Conservation (phyloP, 2,113 vertebrate genomes). For the Zapus hudsonius region DNA sequence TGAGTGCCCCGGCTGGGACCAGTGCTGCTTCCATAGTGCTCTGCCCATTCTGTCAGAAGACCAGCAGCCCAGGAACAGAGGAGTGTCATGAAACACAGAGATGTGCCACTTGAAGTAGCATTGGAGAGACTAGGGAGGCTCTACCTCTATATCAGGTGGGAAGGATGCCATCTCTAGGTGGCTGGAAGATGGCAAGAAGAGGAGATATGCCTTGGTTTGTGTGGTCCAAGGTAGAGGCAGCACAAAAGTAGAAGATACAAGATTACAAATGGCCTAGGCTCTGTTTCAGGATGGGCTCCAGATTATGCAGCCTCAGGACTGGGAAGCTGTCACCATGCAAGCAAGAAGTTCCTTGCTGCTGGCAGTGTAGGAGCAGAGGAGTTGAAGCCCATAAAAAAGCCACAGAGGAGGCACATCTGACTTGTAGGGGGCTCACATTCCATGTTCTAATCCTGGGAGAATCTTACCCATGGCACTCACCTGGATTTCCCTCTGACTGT, state of each 20-base stretch:
- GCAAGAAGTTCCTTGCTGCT: background rate
- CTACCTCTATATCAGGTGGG: background rate
- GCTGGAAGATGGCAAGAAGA: background rate
- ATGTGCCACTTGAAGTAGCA: fast-evolving
- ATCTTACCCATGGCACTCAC: background rate
- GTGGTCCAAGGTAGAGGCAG: background rate
- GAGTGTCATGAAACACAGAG: background rate
- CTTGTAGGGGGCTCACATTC: background rate
- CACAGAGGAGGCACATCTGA: background rate
- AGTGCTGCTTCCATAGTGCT: background rate
- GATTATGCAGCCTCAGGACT: no score
- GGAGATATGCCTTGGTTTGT: background rate
- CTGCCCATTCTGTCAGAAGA: background rate
- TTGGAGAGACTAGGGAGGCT: background rate
- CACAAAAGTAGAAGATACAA: background rate
- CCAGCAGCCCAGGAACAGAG: background rate
- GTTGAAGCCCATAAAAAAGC: background rate
- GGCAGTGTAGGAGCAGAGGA: background rate
- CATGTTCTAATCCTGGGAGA: background rate
- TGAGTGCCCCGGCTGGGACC: background rate
- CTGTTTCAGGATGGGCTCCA: background rate
- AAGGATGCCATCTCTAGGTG: background rate
- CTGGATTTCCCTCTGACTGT: background rate
- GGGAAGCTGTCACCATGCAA: background rate
- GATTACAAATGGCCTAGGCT: background rate